A percentile compares a stretch with the other conserved stretches of the same genome.
phyloP scores from a whole-genome alignment of 2,888 invertebrate genomes.

The Noctua janthina region DNA sequence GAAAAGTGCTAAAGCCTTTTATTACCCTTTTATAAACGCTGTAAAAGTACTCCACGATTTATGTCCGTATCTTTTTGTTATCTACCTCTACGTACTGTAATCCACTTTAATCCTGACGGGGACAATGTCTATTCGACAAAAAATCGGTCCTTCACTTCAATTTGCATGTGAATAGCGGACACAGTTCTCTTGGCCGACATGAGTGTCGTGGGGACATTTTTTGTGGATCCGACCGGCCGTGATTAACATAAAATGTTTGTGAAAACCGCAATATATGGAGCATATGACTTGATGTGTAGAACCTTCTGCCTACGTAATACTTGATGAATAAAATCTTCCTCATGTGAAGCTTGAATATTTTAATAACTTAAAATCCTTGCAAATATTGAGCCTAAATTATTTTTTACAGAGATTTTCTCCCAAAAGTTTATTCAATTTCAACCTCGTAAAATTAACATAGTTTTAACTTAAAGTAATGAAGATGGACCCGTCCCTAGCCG shows the following conservation, averaged over 20 bases:
- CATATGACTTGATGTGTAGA: slow-evolving; percentile 74
- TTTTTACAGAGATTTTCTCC: slow-evolving; percentile 46
- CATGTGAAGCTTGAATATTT: slow-evolving; percentile 66
- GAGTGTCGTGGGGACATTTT: slow-evolving; percentile 77
- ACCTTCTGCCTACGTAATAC: slow-evolving; percentile 64
- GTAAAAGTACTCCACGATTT: slow-evolving; percentile 74
- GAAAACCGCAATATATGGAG: slow-evolving; percentile 74
- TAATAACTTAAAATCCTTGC: slow-evolving; percentile 61
- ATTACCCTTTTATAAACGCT: slow-evolving; percentile 73
- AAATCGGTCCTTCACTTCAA: slow-evolving; percentile 79
- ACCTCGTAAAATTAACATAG: slow-evolving; percentile 56
- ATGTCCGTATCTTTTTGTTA: slow-evolving; percentile 76
- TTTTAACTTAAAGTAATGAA: slow-evolving; percentile 51
- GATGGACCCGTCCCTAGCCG: slow-evolving; percentile 21
- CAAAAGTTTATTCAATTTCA: slow-evolving; percentile 43
- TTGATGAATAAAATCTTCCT: slow-evolving; percentile 68
- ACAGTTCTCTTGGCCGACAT: slow-evolving; percentile 73
- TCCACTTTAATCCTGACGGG: slow-evolving; percentile 74
- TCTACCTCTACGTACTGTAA: slow-evolving; percentile 73
- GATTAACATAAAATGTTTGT: slow-evolving; percentile 84
- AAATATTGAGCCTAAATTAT: slow-evolving; percentile 40
- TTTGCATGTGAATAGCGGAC: slow-evolving; percentile 82
- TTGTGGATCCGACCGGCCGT: slow-evolving; percentile 74
- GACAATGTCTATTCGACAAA: slow-evolving; percentile 79
- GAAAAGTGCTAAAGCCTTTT: slow-evolving; percentile 73